Evolutionary conservation across 2,113 vertebrate species (phyloP).

Genomic region (Scomber japonicus): DNA sequence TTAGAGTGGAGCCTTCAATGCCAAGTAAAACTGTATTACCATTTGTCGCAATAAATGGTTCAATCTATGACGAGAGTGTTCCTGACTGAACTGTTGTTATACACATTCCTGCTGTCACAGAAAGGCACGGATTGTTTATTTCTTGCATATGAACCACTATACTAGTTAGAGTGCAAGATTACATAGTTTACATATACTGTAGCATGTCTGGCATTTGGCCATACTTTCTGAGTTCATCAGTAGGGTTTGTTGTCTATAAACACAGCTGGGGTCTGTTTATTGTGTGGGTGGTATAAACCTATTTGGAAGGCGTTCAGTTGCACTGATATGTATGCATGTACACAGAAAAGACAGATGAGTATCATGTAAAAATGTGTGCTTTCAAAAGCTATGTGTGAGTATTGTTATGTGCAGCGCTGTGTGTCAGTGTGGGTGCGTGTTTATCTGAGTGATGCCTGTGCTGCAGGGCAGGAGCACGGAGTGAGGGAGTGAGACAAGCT

Average conservation of each 20-base stretch:
- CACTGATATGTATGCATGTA: slow-evolving; percentile 30
- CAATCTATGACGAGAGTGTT: too few species aligned
- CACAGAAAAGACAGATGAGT: background rate
- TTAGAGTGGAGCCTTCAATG: too few species aligned
- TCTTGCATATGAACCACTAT: background rate
- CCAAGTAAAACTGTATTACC: too few species aligned
- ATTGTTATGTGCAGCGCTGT: slow-evolving; percentile 33
- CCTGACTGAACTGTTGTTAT: too few species aligned
- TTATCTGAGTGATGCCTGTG: slow-evolving; percentile 52
- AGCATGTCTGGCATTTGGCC: slow-evolving; percentile 43
- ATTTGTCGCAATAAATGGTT: too few species aligned
- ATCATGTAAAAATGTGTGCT: slow-evolving; percentile 38
- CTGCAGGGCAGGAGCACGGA: slow-evolving; percentile 55
- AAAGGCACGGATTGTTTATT: too few species aligned
- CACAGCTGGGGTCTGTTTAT: slow-evolving; percentile 66
- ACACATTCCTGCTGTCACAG: too few species aligned
- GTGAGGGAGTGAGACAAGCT: slow-evolving; percentile 62
- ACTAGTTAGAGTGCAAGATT: background rate
- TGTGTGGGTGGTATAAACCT: slow-evolving; percentile 54
- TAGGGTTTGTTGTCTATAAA: slow-evolving; percentile 73
- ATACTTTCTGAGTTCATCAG: slow-evolving; percentile 55
- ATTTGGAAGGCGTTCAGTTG: slow-evolving; percentile 58
- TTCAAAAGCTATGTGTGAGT: slow-evolving; percentile 47
- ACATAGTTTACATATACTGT: background rate
- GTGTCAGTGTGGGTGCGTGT: slow-evolving; percentile 67